Conservation (phyloP, 2,113 vertebrate species). For the Egretta garzetta region DNA sequence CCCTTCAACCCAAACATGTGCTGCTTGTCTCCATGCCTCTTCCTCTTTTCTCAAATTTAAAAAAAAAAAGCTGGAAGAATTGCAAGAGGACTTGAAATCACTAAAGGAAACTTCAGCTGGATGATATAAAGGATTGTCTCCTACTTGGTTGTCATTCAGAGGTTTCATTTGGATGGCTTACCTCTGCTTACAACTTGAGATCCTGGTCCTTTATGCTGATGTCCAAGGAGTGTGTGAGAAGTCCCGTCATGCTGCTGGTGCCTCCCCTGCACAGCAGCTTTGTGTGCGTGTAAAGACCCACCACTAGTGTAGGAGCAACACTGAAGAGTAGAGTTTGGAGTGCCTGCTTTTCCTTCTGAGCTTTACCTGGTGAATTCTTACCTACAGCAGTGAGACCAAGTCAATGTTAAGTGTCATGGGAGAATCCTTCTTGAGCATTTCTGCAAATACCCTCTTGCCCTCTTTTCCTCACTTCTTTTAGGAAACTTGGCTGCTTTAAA, state of each 20-base stretch:
- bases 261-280: not conserved
- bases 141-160: not conserved
- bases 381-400: not conserved
- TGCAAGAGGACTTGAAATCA: not conserved
- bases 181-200: not conserved
- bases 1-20: not conserved
- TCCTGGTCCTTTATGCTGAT: accelerated
- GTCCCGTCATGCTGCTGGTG: not conserved
- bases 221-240: not conserved
- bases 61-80: not conserved
- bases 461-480: not conserved
- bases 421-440: not conserved
- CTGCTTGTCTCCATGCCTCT: not conserved
- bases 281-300: accelerated
- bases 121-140: not conserved
- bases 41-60: not conserved
- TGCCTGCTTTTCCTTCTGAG: not conserved
- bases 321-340: too few relatives aligned
- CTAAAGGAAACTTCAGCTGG: not conserved
- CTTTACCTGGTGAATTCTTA: not conserved
- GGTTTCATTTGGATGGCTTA: not conserved
- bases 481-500: not conserved
- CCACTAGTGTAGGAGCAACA: accelerated
- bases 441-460: not conserved
- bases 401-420: not conserved